These are phyloP conservation scores for Dromococcyx pavoninus DNA, from an alignment of 2,797 vertebrate genomes.

Conservation along the genomic window DNA sequence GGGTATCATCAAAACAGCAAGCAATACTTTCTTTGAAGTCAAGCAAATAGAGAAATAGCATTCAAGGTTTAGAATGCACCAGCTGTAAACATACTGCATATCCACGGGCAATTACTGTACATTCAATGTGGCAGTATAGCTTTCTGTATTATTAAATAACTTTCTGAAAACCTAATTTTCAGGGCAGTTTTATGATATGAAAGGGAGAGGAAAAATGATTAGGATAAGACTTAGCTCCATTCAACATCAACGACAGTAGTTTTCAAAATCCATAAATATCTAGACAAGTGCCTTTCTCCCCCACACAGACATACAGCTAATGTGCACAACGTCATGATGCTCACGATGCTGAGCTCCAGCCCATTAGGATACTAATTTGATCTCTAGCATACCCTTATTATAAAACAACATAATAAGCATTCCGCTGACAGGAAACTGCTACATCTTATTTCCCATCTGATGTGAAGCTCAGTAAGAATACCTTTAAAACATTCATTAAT, in stretches of 20 bases:
- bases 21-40: slow-evolving; percentile 25
- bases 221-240: not conserved
- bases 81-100: slow-evolving; percentile 31
- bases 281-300: not conserved
- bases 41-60: slow-evolving; percentile 49
- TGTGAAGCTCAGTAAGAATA: not conserved
- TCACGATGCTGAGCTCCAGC: slow-evolving; percentile 34
- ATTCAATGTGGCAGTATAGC: not conserved
- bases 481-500: not conserved
- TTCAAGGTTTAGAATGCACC: slow-evolving; percentile 40
- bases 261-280: slow-evolving; percentile 40
- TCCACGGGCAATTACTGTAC: slow-evolving; percentile 44
- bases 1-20: slow-evolving; percentile 18
- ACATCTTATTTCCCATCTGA: not conserved
- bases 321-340: not conserved
- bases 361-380: slow-evolving; percentile 52
- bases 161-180: slow-evolving; percentile 52
- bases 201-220: slow-evolving; percentile 5
- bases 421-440: not conserved
- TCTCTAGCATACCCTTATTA: slow-evolving; percentile 2
- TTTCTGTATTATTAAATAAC: slow-evolving; percentile 51
- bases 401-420: not conserved
- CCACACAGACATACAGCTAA: not conserved
- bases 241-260: not conserved
- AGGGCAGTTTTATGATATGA: slow-evolving; percentile 13